Percentiles rank a stretch among this genome's conserved stretches.
Conservation (phyloP, 2,888 invertebrate genomes). For the Microdon myrmicae region DNA sequence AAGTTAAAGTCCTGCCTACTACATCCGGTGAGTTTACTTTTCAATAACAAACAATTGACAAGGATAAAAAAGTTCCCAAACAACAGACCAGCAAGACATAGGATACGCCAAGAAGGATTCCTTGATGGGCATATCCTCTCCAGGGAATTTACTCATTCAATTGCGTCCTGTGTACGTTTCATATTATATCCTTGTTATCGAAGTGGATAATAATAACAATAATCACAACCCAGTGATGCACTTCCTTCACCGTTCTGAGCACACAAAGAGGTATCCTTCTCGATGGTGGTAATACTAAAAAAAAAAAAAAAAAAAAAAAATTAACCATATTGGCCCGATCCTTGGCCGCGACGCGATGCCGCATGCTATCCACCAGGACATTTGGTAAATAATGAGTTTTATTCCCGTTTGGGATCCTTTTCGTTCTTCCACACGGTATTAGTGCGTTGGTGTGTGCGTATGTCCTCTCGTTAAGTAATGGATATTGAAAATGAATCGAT, state of each 20-base stretch:
- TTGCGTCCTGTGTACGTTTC: slow-evolving; percentile 33
- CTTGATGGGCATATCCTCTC: slow-evolving; percentile 44
- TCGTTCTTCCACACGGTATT: too few relatives aligned
- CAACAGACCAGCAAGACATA: slow-evolving; percentile 20
- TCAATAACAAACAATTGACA: slow-evolving; percentile 39
- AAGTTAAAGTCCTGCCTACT: slow-evolving; percentile 9
- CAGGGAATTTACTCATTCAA: slow-evolving; percentile 38
- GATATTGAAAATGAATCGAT: slow-evolving; percentile 48
- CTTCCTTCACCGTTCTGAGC: slow-evolving; percentile 9
- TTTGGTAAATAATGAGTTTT: slow-evolving; percentile 45
- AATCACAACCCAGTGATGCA: slow-evolving; percentile 31
- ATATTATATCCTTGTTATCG: slow-evolving; percentile 46
- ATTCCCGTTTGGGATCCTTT: slow-evolving; percentile 13
- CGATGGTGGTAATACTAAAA: neutral
- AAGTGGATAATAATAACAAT: slow-evolving; percentile 51
- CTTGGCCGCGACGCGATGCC: slow-evolving; percentile 23
- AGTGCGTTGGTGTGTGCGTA: too few relatives aligned
- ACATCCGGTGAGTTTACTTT: slow-evolving; percentile 30
- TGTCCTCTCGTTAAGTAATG: slow-evolving; percentile 27
- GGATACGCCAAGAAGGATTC: slow-evolving; percentile 24
- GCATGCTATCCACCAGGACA: slow-evolving; percentile 48
- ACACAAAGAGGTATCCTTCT: slow-evolving; percentile 30
- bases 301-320: slow-evolving; percentile 9
- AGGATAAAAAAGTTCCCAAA: slow-evolving; percentile 18
- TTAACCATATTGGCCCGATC: slow-evolving; percentile 43